These are phyloP conservation scores for Sylvia borin DNA, from an alignment of 2,797 vertebrate species.

Conservation along the genomic window DNA sequence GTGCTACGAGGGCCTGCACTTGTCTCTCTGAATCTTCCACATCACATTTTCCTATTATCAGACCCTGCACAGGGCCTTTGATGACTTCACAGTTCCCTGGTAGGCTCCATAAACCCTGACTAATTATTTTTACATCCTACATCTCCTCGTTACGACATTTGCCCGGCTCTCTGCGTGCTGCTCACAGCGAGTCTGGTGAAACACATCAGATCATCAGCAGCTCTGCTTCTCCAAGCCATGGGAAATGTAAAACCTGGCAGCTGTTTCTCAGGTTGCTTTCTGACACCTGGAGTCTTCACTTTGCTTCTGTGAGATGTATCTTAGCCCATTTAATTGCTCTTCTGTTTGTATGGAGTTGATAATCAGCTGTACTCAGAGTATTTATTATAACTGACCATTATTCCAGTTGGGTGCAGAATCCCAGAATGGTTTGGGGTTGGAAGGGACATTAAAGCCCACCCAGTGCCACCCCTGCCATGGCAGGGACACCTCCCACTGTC, in stretches of 20 bases:
- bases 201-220: background rate
- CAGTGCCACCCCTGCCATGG: background rate
- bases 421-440: background rate
- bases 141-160: background rate
- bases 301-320: background rate
- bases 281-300: background rate
- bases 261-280: background rate
- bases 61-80: background rate
- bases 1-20: background rate
- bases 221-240: background rate
- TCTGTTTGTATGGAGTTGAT: background rate
- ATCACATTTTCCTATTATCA: background rate
- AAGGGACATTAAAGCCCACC: accelerated
- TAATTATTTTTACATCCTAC: slow-evolving; percentile 46
- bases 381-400: background rate
- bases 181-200: slow-evolving; percentile 20
- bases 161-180: slow-evolving; percentile 9
- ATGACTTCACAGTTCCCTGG: background rate
- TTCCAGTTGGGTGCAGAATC: background rate
- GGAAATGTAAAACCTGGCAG: background rate
- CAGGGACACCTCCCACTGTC: background rate
- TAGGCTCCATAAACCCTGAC: slow-evolving; percentile 12
- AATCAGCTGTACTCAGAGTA: background rate
- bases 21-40: background rate
- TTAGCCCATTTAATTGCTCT: background rate